Percentiles rank a stretch among this genome's conserved stretches.
These are phyloP conservation scores for Apotomis turbidana DNA, from an alignment of 2,888 invertebrate species.

Conservation along the genomic window DNA sequence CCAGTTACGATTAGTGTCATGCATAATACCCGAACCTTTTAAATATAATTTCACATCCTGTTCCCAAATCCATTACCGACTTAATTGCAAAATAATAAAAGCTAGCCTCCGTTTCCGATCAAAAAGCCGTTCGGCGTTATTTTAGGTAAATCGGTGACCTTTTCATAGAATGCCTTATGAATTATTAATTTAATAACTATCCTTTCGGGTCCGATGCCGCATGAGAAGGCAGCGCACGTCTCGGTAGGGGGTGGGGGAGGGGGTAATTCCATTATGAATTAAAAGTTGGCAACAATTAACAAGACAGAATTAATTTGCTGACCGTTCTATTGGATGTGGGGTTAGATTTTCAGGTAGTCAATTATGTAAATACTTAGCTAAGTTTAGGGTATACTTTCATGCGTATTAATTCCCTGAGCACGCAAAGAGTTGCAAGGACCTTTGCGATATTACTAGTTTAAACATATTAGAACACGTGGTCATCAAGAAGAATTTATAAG, in stretches of 20 bases:
- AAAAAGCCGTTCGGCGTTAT: conserved; percentile 13
- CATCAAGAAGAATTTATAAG: too few species aligned
- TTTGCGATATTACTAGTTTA: too few species aligned
- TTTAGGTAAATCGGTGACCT: conserved; percentile 18
- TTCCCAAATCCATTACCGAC: background rate
- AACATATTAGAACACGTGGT: too few species aligned
- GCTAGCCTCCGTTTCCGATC: conserved; percentile 5
- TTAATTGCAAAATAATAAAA: conserved; percentile 21
- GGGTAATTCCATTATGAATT: conserved; percentile 35
- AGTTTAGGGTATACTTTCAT: background rate
- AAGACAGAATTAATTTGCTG: conserved; percentile 7
- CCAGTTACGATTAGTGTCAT: too few species aligned
- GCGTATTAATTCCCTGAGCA: background rate
- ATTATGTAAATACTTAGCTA: background rate
- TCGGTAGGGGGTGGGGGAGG: background rate
- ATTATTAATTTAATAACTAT: conserved; percentile 41
- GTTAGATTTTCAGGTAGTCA: background rate
- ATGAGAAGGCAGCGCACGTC: conserved; percentile 11
- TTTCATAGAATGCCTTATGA: conserved; percentile 21
- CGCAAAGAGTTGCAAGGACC: background rate
- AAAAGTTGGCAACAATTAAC: conserved; percentile 35
- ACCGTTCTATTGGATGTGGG: background rate
- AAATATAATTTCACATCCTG: too few species aligned
- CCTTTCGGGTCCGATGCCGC: background rate
- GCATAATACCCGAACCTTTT: too few species aligned